Evolutionary conservation across 2,113 vertebrate genomes (phyloP).

Genomic region (Hippoglossus stenolepis): DNA sequence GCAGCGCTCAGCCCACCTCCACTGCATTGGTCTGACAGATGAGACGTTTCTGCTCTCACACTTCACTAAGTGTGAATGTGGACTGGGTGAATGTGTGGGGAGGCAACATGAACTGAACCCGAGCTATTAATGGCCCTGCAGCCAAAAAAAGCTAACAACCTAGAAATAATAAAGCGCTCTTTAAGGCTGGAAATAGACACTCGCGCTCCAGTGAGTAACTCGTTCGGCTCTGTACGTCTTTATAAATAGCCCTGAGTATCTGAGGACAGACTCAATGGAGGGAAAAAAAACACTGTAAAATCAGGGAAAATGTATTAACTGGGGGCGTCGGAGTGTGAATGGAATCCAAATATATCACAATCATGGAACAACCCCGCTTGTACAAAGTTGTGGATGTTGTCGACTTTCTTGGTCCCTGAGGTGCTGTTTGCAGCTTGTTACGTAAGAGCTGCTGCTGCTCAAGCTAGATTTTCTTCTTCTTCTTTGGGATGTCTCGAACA

Average conservation of each 20-base stretch:
- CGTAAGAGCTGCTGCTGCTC: slow-evolving; percentile 59
- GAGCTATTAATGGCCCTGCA: slow-evolving; percentile 73
- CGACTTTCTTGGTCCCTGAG: slow-evolving; percentile 44
- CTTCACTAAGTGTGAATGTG: slow-evolving; percentile 44
- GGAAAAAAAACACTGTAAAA: slow-evolving; percentile 34
- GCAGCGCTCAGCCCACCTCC: background rate
- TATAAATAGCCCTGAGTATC: slow-evolving; percentile 77
- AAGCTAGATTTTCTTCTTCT: slow-evolving; percentile 6
- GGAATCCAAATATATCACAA: slow-evolving; percentile 65
- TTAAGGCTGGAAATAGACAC: slow-evolving; percentile 76
- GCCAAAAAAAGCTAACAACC: slow-evolving; percentile 73
- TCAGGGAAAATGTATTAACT: slow-evolving; percentile 65
- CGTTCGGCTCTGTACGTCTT: slow-evolving; percentile 48
- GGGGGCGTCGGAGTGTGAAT: slow-evolving; percentile 65
- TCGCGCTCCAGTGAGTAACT: slow-evolving; percentile 62
- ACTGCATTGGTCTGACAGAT: slow-evolving; percentile 22
- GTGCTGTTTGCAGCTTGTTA: slow-evolving; percentile 56
- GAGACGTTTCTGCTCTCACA: slow-evolving; percentile 58
- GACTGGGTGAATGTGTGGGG: slow-evolving; percentile 25
- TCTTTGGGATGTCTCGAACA: slow-evolving; percentile 14
- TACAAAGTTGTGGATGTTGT: slow-evolving; percentile 52
- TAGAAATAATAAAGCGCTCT: slow-evolving; percentile 75
- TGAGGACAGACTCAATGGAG: slow-evolving; percentile 57
- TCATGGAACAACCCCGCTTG: slow-evolving; percentile 48
- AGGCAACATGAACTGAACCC: slow-evolving; percentile 8